Conservation (phyloP, 2,113 vertebrate species). For the Salvelinus fontinalis region DNA sequence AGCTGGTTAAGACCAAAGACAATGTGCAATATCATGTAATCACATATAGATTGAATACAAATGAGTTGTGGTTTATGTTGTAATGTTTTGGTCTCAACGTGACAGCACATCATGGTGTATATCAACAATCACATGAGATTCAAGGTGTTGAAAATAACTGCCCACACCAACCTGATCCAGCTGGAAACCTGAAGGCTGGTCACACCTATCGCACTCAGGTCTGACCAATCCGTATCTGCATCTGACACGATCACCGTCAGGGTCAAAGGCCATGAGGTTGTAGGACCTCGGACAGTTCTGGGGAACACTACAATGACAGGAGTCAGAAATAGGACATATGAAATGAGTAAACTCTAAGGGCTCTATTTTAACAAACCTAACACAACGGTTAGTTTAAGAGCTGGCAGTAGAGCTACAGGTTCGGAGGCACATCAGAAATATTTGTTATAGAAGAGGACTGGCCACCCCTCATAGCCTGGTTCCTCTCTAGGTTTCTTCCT, state of each 20-base stretch:
- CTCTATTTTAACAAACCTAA: neutral
- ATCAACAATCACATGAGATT: neutral
- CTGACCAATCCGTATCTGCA: slow-evolving; percentile 53
- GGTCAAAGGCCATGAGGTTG: slow-evolving; percentile 58
- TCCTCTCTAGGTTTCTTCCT: no score
- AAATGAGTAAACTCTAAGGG: no score
- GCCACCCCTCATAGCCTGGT: no score
- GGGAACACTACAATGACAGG: slow-evolving; percentile 52
- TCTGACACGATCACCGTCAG: slow-evolving; percentile 64
- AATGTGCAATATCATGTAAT: neutral
- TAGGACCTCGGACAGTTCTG: slow-evolving; percentile 67
- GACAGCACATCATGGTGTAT: neutral
- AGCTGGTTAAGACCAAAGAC: neutral
- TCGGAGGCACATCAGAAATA: neutral
- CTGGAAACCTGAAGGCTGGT: slow-evolving; percentile 42
- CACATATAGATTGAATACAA: neutral
- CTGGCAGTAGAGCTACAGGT: no score
- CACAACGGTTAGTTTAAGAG: neutral
- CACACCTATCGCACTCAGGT: slow-evolving; percentile 45
- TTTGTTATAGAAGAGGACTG: no score
- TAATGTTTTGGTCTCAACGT: neutral
- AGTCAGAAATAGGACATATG: no score
- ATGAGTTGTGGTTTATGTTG: no score
- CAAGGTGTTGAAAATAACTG: no score
- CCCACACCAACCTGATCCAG: slow-evolving; percentile 54